Percentiles rank a stretch among this genome's conserved stretches.
Evolutionary conservation across 1,140 invertebrate genomes (phyloP).

Genomic region (Plectrocnemia conspersa): DNA sequence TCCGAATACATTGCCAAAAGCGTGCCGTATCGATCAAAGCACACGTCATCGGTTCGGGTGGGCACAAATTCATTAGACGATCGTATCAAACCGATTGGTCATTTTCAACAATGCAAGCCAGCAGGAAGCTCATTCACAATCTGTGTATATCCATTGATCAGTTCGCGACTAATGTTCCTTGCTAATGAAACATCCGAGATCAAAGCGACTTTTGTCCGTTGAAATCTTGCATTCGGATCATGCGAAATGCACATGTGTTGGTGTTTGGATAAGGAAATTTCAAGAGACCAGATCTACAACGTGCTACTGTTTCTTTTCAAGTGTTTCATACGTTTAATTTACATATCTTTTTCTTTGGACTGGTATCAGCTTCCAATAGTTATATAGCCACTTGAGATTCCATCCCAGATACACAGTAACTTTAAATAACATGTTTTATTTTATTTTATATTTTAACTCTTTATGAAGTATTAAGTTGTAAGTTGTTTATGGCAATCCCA

Average conservation of each 20-base stretch:
- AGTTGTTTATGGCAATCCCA: too few relatives aligned
- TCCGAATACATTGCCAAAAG: background rate
- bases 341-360: conserved; percentile 22
- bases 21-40: too few relatives aligned
- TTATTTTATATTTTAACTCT: too few relatives aligned
- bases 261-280: conserved; percentile 20
- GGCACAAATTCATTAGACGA: background rate
- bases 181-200: background rate
- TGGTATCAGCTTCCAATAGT: conserved; percentile 25
- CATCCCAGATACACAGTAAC: conserved; percentile 15
- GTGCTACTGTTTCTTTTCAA: conserved; percentile 27
- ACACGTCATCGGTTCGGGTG: background rate
- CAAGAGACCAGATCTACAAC: conserved; percentile 25
- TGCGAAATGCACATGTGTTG: background rate
- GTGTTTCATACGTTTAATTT: conserved; percentile 28
- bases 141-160: conserved; percentile 6
- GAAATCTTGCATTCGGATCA: background rate
- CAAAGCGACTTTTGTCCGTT: too few relatives aligned
- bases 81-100: background rate
- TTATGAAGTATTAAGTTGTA: too few relatives aligned
- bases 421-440: too few relatives aligned
- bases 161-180: background rate
- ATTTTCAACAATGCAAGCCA: too few relatives aligned
- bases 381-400: conserved; percentile 27
- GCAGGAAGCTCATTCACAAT: too few relatives aligned